A percentile compares a stretch with the other conserved stretches of the same genome.
Conservation (phyloP, 2,888 invertebrate species). For the Doris montereyensis region DNA sequence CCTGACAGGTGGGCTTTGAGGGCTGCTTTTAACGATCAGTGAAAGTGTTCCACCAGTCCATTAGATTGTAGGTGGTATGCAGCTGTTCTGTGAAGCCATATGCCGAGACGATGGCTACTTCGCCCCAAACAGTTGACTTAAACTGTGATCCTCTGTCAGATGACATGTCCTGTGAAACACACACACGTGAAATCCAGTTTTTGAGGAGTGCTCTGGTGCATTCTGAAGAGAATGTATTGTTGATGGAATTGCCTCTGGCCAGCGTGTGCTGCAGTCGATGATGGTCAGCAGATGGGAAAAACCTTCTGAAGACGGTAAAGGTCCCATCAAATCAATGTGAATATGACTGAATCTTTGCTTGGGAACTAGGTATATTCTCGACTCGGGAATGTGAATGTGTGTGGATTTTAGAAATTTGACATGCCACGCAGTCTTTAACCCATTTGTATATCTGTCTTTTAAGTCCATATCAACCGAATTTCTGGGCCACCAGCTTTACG, state of each 20-base stretch:
- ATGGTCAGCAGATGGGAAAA: slow-evolving; percentile 31
- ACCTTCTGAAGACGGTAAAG: slow-evolving; percentile 18
- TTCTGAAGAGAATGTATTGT: slow-evolving; percentile 27
- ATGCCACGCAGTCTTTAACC: too few relatives aligned
- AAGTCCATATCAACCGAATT: too few relatives aligned
- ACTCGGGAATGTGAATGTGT: too few relatives aligned
- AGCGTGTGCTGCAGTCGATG: slow-evolving; percentile 18
- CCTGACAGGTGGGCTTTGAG: too few relatives aligned
- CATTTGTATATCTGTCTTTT: too few relatives aligned
- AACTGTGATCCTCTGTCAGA: slow-evolving; percentile 33
- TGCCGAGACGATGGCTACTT: slow-evolving; percentile 30
- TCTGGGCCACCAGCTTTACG: too few relatives aligned
- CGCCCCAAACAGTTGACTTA: slow-evolving; percentile 29
- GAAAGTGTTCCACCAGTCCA: slow-evolving; percentile 31
- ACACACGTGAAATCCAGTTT: slow-evolving; percentile 33
- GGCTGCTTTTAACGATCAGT: slow-evolving; percentile 30
- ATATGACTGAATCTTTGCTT: too few relatives aligned
- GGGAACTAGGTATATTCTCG: too few relatives aligned
- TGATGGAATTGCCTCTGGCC: slow-evolving; percentile 30
- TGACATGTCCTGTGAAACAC: slow-evolving; percentile 31
- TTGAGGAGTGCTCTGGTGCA: slow-evolving; percentile 27
- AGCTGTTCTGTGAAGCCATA: slow-evolving; percentile 28
- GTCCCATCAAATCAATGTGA: not conserved
- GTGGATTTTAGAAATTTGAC: too few relatives aligned
- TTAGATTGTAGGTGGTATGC: slow-evolving; percentile 33